Evolutionary conservation across 1,140 invertebrate genomes (phyloP).

Genomic region (Sminthurinus signatus): DNA sequence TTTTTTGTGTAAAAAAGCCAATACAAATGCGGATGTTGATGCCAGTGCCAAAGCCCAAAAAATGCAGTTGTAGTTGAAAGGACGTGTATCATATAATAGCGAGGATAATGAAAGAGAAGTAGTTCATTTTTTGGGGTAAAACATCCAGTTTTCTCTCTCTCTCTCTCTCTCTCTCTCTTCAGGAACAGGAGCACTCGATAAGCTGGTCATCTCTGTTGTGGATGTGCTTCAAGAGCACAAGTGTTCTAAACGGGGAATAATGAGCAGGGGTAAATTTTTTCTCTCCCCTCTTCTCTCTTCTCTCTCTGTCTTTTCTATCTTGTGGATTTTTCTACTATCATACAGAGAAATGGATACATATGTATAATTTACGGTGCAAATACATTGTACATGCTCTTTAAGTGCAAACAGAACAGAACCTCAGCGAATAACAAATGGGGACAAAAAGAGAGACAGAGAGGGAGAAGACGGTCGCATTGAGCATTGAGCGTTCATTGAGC

Average conservation of each 20-base stretch:
- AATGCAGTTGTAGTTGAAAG: not conserved
- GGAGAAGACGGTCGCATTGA: too few species aligned
- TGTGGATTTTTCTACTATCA: too few species aligned
- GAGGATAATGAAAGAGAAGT: not conserved
- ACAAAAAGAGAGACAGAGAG: too few species aligned
- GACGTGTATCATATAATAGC: not conserved
- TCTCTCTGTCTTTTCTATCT: constrained; percentile 16
- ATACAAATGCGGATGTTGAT: too few species aligned
- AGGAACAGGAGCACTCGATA: constrained; percentile 14
- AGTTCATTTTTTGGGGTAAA: not conserved
- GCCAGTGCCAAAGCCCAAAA: too few species aligned
- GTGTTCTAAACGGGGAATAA: constrained; percentile 26
- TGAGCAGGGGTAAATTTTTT: constrained; percentile 6
- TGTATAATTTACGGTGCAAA: not conserved
- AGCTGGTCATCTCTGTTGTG: constrained; percentile 14
- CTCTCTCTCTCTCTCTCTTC: not conserved
- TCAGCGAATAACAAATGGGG: too few species aligned
- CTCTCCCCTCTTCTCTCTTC: constrained; percentile 7
- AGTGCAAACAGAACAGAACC: too few species aligned
- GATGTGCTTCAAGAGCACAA: constrained; percentile 27
- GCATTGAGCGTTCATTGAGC: too few species aligned
- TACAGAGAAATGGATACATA: too few species aligned
- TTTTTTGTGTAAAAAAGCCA: too few species aligned
- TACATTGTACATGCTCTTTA: too few species aligned
- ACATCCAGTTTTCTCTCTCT: not conserved